Percentiles rank a stretch among this genome's conserved stretches.
These are phyloP conservation scores for Zenarchopterus dispar DNA, from an alignment of 2,797 vertebrate species.

Conservation along the genomic window DNA sequence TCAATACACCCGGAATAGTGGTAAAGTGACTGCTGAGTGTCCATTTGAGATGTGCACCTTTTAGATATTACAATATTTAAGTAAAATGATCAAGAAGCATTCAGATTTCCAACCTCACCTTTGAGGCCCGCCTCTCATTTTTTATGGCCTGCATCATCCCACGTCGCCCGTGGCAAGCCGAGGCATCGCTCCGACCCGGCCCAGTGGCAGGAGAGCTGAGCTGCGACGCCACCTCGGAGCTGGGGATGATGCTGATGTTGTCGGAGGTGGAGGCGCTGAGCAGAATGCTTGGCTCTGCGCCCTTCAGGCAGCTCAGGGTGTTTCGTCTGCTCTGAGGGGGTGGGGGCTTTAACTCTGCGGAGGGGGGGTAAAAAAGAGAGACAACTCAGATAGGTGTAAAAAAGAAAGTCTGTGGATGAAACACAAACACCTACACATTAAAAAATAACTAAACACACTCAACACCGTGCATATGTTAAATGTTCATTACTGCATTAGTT, in stretches of 20 bases:
- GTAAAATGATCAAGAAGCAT: not conserved
- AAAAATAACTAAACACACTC: not conserved
- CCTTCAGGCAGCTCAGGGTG: conserved; percentile 86
- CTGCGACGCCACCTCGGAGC: conserved; percentile 86
- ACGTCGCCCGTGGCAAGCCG: conserved; percentile 84
- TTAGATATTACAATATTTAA: too few species aligned
- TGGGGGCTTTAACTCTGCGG: conserved; percentile 64
- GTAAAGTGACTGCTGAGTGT: too few species aligned
- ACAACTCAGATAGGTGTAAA: not conserved
- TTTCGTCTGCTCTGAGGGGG: conserved; percentile 79
- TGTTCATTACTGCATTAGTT: too few species aligned
- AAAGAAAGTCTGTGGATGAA: not conserved
- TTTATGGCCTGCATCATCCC: conserved; percentile 99
- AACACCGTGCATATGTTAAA: not conserved
- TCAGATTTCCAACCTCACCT: conserved; percentile 74
- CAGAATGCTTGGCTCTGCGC: conserved; percentile 58
- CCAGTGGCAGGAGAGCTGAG: conserved; percentile 86
- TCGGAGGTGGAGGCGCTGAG: conserved; percentile 73
- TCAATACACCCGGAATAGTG: too few species aligned
- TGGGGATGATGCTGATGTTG: conserved; percentile 86
- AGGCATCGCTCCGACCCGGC: conserved; percentile 73
- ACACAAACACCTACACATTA: not conserved
- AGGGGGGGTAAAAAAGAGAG: not conserved
- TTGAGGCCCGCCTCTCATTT: conserved; percentile 95
- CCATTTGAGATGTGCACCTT: too few species aligned